A percentile compares a stretch with the other conserved stretches of the same genome.
These are phyloP conservation scores for Autographa pulchrina DNA, from an alignment of 2,888 invertebrate species.

Conservation along the genomic window DNA sequence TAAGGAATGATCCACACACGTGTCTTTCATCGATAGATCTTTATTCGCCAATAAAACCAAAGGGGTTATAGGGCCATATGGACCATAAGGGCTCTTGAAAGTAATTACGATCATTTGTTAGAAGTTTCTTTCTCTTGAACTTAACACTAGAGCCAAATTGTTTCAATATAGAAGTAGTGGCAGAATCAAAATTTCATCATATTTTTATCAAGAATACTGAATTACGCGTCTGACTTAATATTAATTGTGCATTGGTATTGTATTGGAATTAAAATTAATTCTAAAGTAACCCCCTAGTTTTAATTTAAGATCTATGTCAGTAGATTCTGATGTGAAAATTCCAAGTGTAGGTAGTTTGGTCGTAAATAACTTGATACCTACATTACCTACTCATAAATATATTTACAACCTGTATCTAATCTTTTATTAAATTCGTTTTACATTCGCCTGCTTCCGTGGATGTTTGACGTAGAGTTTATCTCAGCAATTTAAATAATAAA, in stretches of 20 bases:
- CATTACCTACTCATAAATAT: background rate
- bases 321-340: background rate
- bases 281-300: constrained; percentile 7
- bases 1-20: constrained; percentile 21
- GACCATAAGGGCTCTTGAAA: too few relatives aligned
- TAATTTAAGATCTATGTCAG: background rate
- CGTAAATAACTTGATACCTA: constrained; percentile 5
- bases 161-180: too few relatives aligned
- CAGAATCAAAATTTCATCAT: too few relatives aligned
- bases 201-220: too few relatives aligned
- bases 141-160: too few relatives aligned
- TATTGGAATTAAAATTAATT: too few relatives aligned
- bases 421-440: background rate
- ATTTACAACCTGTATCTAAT: constrained; percentile 7
- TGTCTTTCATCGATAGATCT: background rate
- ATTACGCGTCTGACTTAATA: too few relatives aligned
- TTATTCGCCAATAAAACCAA: too few relatives aligned
- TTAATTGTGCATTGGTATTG: too few relatives aligned
- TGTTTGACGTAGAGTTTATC: background rate
- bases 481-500: background rate
- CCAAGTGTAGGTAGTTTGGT: background rate
- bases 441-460: background rate
- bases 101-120: too few relatives aligned
- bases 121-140: too few relatives aligned
- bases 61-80: too few relatives aligned